Evolutionary conservation across 2,888 invertebrate species (phyloP), one percentile per base, ranked within the genome.

Genomic region (Spodoptera exigua): DNA sequence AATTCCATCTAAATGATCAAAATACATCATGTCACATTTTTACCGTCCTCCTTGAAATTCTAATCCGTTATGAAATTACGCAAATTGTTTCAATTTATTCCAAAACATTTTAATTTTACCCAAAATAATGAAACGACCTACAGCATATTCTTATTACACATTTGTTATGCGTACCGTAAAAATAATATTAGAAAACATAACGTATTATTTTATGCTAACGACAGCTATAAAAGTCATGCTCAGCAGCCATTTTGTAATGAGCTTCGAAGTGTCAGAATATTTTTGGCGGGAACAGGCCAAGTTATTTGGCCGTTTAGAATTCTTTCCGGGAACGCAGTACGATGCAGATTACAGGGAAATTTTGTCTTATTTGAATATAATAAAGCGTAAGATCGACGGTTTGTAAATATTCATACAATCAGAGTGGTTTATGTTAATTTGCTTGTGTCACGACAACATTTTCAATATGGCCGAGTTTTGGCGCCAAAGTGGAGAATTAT

Each of bases 371-470:
- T 80, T 80, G 71, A 80, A 80, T 80, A 77, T 78, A 76, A 80
- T 76, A 68, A 74, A 63, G 49, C 65, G 55, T 55, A 70, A 75
- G 80, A 79, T 75, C 73, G 70, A 57, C 54, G 61, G 60, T 72
- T 68, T 66, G 76, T 80, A 78, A 80, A 80, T 80, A 80, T 80
- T 80, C 77, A 78, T 80, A 76, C 66, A 70, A 76, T 68, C 76
- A 71, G 71, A 72, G 74, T 71, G 72, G 67, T 61, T 76, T 74
- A 77, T 78, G 78, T 69, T 72, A 78, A 80, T 79, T 73, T 48
- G 16, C 59, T 68, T 66, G 67, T 75, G 71, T 61, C 69, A 68
- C 64, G 70, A 70, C 70, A 70, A 56, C 66, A 59, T 70, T 78
- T 78, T 70, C 78, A 78, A 78, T 78, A 76, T 76, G 76, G 64